Base-by-base conservation (phyloP, 2,888 invertebrate species). In the Parnassius glacialis region DNA sequence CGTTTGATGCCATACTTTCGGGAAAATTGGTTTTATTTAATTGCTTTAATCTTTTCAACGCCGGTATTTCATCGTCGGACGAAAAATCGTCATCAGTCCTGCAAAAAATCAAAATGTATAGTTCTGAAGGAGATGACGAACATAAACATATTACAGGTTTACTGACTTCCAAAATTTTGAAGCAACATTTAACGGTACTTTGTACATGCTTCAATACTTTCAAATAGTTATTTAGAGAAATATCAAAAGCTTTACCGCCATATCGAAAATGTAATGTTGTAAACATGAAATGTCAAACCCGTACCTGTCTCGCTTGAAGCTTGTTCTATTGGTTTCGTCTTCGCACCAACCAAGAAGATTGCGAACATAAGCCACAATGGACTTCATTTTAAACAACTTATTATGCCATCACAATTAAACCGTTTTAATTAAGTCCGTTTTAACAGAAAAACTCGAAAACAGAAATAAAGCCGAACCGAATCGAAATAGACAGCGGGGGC, bases 221-320 rank as follows among this genome's bases (percentile, higher is more conserved):
- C 47, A 52, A 68, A 65, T 58, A 58, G 59, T 60, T 57, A 65
- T 69, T 56, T 61, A 64, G 71, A 57, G 56, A 71, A 76, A 79
- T 76, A 76, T 72, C 68, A 72, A 68, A 62, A 75, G 79, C 80
- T 87, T 92, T 91, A 80, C 92, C 92, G 92, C 92, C 92, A 90
- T 90, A 90, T 84, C 83, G 75, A 79, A 73, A 70, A 67, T 68
- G 67, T 68, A 74, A 66, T 79, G 79, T 85, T 87, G 88, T 90
- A 89, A 88, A 90, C 89, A 90, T 81, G 83, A 79, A 81, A 80
- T 83, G 84, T 81, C 87, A 85, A 68, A 70, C 52, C 65, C 69
- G 64, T 83, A 91, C 92, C 92, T 92, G 86, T 90, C 85, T 80
- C 92, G 83, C 83, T 92, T 92, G 80, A 83, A 81, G 82, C 80